Evolutionary conservation across 37 sponge, comb jelly and placozoan genomes (phyloP).

Genomic region (Beroe forskalii): DNA sequence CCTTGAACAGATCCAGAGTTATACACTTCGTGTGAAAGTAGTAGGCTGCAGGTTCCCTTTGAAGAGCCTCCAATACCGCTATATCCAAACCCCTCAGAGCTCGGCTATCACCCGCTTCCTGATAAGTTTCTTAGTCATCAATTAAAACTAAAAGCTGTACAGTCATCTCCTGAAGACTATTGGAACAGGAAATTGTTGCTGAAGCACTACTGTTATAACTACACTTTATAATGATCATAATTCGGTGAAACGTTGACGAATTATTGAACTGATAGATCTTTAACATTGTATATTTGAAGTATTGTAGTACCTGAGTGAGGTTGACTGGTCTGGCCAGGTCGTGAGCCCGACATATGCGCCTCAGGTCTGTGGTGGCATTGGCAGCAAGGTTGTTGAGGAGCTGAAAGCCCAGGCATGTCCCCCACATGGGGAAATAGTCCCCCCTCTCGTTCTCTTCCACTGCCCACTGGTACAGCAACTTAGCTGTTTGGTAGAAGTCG

Average conservation of each 20-base stretch:
- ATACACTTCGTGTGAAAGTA: neutral
- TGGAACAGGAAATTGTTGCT: too few relatives aligned
- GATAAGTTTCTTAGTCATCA: neutral
- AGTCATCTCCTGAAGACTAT: too few relatives aligned
- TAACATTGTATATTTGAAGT: too few relatives aligned
- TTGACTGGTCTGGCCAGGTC: neutral
- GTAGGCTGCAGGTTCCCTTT: neutral
- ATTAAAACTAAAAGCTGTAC: too few relatives aligned
- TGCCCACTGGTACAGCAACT: neutral
- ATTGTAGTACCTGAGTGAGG: neutral
- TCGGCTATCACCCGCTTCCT: neutral
- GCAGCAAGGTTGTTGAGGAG: neutral
- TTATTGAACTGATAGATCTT: too few relatives aligned
- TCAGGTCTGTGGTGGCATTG: neutral
- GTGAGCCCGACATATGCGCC: neutral
- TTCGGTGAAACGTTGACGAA: neutral
- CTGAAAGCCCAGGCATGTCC: constrained; percentile 78
- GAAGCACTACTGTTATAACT: neutral
- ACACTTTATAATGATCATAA: neutral
- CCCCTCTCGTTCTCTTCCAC: constrained; percentile 68
- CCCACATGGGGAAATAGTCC: constrained; percentile 89
- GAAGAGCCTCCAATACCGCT: neutral
- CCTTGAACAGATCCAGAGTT: neutral
- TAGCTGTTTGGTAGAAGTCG: neutral
- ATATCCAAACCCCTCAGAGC: neutral